These are phyloP conservation scores for Crotalus tigris DNA, from an alignment of 2,113 vertebrate genomes.

Conservation along the genomic window DNA sequence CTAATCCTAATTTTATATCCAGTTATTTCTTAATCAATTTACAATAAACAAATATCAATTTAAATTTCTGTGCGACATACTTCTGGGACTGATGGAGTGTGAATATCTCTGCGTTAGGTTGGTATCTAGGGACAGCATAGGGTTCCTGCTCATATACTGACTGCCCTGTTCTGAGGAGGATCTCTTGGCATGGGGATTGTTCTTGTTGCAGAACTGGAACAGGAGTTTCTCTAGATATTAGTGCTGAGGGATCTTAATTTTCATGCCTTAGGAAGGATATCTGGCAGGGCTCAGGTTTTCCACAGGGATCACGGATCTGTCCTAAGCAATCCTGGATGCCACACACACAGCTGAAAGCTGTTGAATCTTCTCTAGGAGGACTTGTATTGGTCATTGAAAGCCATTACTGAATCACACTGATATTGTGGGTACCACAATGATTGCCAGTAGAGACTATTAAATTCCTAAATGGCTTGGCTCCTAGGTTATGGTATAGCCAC, in stretches of 20 bases:
- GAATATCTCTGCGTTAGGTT: background rate
- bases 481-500: background rate
- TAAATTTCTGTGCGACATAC: background rate
- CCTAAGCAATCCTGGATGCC: background rate
- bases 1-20: background rate
- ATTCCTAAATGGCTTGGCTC: background rate
- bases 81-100: background rate
- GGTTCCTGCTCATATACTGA: background rate
- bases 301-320: background rate
- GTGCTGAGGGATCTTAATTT: background rate
- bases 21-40: background rate
- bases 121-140: background rate
- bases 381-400: background rate
- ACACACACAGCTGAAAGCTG: background rate
- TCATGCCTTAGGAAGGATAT: background rate
- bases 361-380: background rate
- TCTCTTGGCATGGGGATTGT: background rate
- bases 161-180: background rate
- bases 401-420: background rate
- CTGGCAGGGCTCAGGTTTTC: background rate
- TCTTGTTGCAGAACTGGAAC: background rate
- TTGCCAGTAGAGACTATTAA: background rate
- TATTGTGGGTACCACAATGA: background rate
- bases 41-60: background rate
- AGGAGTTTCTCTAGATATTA: background rate